Conservation (phyloP, 2,888 invertebrate species). For the Hypolimnas misippus region DNA sequence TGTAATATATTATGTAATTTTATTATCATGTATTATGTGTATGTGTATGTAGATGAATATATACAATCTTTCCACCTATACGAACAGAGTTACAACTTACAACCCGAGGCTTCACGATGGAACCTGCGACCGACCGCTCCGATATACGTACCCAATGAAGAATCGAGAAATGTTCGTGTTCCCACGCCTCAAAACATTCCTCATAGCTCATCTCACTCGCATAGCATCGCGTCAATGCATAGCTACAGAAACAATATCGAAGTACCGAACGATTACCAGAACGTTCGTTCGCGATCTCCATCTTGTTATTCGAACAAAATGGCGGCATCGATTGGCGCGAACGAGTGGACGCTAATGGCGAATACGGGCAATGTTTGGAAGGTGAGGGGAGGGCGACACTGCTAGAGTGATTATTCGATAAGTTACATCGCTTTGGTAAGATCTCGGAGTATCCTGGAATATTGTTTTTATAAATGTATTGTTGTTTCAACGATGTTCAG, state of each 20-base stretch:
- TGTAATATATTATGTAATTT: conserved; percentile 32
- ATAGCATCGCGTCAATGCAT: conserved; percentile 82
- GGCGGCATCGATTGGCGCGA: conserved; percentile 78
- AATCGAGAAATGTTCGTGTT: conserved; percentile 64
- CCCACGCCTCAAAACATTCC: conserved; percentile 76
- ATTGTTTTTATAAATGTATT: not conserved
- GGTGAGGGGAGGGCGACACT: conserved; percentile 81
- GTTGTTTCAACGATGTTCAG: not conserved
- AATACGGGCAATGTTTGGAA: conserved; percentile 76
- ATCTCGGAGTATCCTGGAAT: conserved; percentile 54
- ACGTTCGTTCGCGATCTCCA: conserved; percentile 80
- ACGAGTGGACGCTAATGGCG: conserved; percentile 79
- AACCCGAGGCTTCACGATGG: conserved; percentile 75
- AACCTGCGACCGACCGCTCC: conserved; percentile 80
- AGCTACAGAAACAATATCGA: conserved; percentile 81
- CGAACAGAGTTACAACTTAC: conserved; percentile 80
- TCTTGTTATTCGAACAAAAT: conserved; percentile 82
- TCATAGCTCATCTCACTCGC: conserved; percentile 78
- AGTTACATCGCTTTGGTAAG: conserved; percentile 64
- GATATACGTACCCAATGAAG: conserved; percentile 76
- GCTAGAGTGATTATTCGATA: conserved; percentile 58
- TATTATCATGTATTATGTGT: conserved; percentile 43
- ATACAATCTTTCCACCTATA: conserved; percentile 50
- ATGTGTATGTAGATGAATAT: conserved; percentile 48
- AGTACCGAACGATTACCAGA: conserved; percentile 80